Evolutionary conservation across 2,797 vertebrate genomes (phyloP), one percentile per base, ranked within the genome.

Genomic region (Echeneis naucrates): DNA sequence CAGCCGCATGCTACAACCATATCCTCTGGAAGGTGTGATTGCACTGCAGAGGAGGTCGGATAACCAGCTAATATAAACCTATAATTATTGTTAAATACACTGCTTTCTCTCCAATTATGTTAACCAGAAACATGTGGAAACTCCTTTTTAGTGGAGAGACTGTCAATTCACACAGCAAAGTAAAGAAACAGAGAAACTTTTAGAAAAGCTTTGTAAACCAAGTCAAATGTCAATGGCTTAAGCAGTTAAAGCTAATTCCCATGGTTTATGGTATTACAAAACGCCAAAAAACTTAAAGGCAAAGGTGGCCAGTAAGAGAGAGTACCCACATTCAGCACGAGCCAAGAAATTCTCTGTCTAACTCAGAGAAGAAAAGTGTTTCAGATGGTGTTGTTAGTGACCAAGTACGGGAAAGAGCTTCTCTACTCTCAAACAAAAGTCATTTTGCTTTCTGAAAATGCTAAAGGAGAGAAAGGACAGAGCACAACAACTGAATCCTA

Each of bases 311-410:
- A 53, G 53, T 64, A 52, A 76, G 72, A 87, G 48, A 73, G 51
- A 89, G 72, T 77, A 59, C 48, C 57, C 72, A 75, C 61, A 86
- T 82, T 92, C 75, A 81, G 56, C 16, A 0, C 0, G 4, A 66
- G 87, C 87, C 86, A 89, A 87, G 71, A 80, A 88, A 84, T 86
- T 7, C 85, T 87, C 72, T 72, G 80, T 88, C 53, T 87, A 87
- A 88, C 91, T 90, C 83, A 72, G 55, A 62, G 53, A 84, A 81
- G 54, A 83, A 82, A 85, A 63, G 47, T 4, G 51, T 68, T 86
- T 72, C 75, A 75, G 47, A 79, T 37, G 61, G 47, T 80, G 76
- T 57, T 75, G 68, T 79, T 77, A 62, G 65, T 35, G 73, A 78
- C 51, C 58, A 16, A 74, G 68, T 17, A 52, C 50, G 58, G 65